phyloP scores from a whole-genome alignment of 2,888 invertebrate species.

The Drepana falcataria region DNA sequence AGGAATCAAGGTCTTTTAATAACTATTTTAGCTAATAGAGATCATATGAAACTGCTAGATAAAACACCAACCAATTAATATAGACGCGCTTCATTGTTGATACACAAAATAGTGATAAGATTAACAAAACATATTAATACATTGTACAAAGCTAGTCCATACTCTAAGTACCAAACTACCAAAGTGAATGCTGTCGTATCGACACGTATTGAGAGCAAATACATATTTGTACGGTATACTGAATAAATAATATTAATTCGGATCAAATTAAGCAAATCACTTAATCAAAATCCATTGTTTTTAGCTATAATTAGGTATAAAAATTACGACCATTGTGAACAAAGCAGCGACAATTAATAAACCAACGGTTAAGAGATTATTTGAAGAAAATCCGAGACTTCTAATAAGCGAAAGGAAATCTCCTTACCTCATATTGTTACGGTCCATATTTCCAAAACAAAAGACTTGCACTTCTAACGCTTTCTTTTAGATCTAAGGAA shows the following conservation, averaged over 20 bases:
- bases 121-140: neutral
- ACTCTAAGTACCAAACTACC: no score
- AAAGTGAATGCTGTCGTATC: no score
- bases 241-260: no score
- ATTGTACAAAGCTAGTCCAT: no score
- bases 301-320: no score
- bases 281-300: no score
- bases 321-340: no score
- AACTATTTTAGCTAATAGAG: neutral
- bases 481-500: constrained; percentile 8
- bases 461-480: constrained; percentile 4
- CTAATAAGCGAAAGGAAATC: constrained; percentile 39
- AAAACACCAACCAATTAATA: neutral
- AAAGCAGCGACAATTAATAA: neutral
- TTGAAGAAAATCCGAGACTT: neutral
- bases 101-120: neutral
- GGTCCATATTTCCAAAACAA: constrained; percentile 53
- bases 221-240: no score
- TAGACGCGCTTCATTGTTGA: neutral
- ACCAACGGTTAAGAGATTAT: neutral
- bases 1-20: neutral
- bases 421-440: constrained; percentile 68
- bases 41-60: neutral
- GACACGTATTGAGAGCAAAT: no score
- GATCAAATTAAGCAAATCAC: no score